Conservation (phyloP, 2,888 invertebrate species). For the Calameuta filiformis region DNA sequence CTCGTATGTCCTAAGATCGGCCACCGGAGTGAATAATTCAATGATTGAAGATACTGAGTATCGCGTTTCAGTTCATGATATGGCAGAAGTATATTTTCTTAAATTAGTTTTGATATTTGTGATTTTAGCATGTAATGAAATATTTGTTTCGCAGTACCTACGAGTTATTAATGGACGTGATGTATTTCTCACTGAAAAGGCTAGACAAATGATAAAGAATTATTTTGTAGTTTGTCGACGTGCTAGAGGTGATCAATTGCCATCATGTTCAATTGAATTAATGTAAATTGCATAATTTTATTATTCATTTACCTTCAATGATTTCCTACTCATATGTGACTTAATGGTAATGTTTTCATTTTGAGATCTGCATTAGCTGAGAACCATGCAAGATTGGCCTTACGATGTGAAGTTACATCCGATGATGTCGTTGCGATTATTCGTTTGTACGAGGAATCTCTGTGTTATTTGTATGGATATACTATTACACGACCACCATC, state of each 20-base stretch:
- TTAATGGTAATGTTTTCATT: constrained; percentile 6
- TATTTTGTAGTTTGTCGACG: constrained; percentile 66
- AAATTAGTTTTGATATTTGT: neutral
- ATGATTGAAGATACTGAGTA: neutral
- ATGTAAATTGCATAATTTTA: constrained; percentile 44
- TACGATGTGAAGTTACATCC: constrained; percentile 40
- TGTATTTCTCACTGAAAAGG: constrained; percentile 46
- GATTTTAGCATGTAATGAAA: neutral
- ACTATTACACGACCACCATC: constrained; percentile 14
- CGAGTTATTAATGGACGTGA: constrained; percentile 30
- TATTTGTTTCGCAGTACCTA: neutral
- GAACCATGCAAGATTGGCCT: constrained; percentile 48
- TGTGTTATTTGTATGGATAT: constrained; percentile 23
- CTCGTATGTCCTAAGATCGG: neutral
- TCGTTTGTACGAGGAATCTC: constrained; percentile 43
- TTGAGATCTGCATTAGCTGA: constrained; percentile 48
- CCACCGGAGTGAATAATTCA: neutral
- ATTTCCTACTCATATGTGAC: neutral
- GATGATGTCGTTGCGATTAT: constrained; percentile 51
- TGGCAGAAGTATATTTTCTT: neutral
- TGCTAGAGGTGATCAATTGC: constrained; percentile 58
- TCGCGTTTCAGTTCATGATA: neutral
- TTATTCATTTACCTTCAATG: neutral
- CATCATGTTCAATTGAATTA: constrained; percentile 47
- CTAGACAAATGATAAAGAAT: constrained; percentile 62